Conservation (phyloP, 2,888 invertebrate genomes). For the Adineta ricciae region DNA sequence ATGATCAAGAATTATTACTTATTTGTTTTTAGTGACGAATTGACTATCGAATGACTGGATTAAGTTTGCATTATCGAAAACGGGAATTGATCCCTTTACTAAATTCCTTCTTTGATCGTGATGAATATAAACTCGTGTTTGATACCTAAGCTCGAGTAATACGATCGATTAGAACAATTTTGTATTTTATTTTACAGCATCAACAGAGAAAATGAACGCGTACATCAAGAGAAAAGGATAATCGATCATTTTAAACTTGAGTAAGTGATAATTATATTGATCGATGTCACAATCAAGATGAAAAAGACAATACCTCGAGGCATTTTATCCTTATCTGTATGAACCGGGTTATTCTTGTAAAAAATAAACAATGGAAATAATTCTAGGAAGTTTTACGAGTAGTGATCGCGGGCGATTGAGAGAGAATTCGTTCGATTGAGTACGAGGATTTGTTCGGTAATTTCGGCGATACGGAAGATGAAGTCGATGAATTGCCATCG, state of each 20-base stretch:
- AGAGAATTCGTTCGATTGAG: not conserved
- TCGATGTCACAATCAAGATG: not conserved
- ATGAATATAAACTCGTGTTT: not conserved
- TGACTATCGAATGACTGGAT: not conserved
- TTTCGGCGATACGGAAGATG: constrained; percentile 21
- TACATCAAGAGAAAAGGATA: not conserved
- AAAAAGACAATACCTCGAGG: not conserved
- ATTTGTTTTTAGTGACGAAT: not conserved
- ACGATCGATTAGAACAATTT: not conserved
- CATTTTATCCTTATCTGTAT: not conserved
- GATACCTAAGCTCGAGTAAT: not conserved
- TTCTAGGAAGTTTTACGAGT: not conserved
- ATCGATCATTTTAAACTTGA: not conserved
- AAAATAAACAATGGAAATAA: not conserved
- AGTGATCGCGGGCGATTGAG: not conserved
- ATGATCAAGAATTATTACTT: not conserved
- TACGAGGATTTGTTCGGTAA: not conserved
- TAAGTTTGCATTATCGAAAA: not conserved
- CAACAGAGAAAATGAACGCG: not conserved
- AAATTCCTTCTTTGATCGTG: not conserved
- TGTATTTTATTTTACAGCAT: not conserved
- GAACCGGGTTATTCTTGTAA: not conserved
- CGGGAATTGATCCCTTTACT: not conserved
- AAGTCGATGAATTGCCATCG: not conserved
- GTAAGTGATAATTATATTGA: not conserved